Percentiles rank a stretch among this genome's conserved stretches.
These are phyloP conservation scores for Dunckerocampus dactyliophorus DNA, from an alignment of 2,113 vertebrate genomes.

Conservation along the genomic window DNA sequence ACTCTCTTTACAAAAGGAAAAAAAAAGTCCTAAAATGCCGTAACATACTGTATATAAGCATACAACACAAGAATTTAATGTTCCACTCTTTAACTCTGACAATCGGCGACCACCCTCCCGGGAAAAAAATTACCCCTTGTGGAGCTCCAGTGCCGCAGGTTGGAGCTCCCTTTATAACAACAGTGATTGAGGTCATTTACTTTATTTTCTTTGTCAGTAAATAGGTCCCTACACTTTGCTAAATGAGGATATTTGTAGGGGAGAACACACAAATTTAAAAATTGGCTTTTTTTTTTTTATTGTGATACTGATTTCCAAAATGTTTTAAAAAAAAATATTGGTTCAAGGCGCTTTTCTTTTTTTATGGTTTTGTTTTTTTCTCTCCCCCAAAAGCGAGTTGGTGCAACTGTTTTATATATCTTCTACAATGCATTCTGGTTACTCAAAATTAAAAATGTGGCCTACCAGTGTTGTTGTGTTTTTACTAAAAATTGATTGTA, in stretches of 20 bases:
- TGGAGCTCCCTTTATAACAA: too few species aligned
- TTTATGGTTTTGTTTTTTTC: conserved; percentile 13
- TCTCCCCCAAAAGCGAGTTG: conserved; percentile 32
- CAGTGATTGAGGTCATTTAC: too few species aligned
- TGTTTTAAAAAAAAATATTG: too few species aligned
- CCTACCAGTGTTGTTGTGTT: conserved; percentile 25
- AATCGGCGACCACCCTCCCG: too few species aligned
- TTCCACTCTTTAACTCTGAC: too few species aligned
- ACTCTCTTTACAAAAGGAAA: too few species aligned
- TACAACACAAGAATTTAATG: too few species aligned
- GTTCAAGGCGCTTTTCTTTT: conserved; percentile 1
- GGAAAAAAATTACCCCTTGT: too few species aligned
- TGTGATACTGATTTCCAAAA: too few species aligned
- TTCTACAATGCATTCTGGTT: conserved; percentile 65
- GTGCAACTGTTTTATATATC: conserved; percentile 68
- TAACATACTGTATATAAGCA: too few species aligned
- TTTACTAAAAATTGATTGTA: neutral
- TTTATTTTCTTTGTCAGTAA: conserved; percentile 1
- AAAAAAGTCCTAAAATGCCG: too few species aligned
- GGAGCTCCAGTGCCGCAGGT: too few species aligned
- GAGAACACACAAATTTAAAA: neutral
- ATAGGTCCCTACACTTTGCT: neutral
- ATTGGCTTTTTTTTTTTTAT: neutral
- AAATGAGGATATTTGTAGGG: neutral
- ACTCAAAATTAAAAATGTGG: conserved; percentile 51